Percentiles rank a stretch among this genome's conserved stretches.
Conservation (phyloP, 2,113 vertebrate genomes). For the Ramphastos sulfuratus region DNA sequence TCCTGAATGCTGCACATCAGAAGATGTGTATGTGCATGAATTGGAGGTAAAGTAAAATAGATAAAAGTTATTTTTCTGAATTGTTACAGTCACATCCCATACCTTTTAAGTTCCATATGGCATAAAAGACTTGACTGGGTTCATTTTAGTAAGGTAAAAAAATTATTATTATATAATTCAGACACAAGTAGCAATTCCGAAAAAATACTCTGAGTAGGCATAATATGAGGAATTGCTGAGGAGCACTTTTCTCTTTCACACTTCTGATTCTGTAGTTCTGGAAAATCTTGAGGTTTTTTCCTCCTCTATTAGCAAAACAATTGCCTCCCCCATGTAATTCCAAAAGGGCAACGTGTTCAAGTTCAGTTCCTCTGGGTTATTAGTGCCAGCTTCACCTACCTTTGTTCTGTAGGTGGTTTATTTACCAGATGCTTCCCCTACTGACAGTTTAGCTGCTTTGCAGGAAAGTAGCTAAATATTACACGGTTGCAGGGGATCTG, state of each 20-base stretch:
- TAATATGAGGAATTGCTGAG: neutral
- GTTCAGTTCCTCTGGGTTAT: conserved; percentile 34
- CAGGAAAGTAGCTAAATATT: neutral
- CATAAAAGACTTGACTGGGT: neutral
- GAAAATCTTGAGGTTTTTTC: neutral
- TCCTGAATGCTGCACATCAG: neutral
- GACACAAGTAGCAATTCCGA: neutral
- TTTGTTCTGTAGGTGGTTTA: conserved; percentile 44
- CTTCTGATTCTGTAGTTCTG: neutral
- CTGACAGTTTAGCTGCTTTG: neutral
- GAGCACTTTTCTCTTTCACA: neutral
- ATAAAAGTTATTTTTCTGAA: neutral
- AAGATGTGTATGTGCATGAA: neutral
- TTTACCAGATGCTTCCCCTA: conserved; percentile 28
- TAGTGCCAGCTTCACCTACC: neutral
- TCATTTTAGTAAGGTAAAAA: neutral
- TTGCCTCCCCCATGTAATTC: conserved; percentile 3
- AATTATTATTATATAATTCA: neutral
- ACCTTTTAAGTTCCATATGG: neutral
- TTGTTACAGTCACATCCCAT: neutral
- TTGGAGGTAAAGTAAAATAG: neutral
- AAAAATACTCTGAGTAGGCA: neutral
- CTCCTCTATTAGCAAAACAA: conserved; percentile 4
- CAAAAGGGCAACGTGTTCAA: conserved; percentile 46
- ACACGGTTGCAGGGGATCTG: neutral